Evolutionary conservation across 2,888 invertebrate genomes (phyloP).

Genomic region (Zele albiditarsus): DNA sequence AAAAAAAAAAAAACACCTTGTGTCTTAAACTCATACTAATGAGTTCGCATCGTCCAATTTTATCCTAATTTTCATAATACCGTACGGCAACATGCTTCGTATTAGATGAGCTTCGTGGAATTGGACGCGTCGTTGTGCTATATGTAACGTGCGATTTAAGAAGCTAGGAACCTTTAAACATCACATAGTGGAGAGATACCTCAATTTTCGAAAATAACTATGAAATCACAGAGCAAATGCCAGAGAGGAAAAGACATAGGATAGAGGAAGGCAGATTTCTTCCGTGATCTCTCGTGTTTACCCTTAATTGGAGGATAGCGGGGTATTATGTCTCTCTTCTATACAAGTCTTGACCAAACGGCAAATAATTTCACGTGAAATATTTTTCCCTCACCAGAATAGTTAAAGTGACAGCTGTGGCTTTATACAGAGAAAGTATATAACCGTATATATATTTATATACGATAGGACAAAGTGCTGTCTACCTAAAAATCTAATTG

Average conservation of each 20-base stretch:
- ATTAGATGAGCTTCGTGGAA: slow-evolving; percentile 49
- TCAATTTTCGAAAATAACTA: slow-evolving; percentile 57
- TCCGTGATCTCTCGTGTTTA: slow-evolving; percentile 44
- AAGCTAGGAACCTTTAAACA: slow-evolving; percentile 17
- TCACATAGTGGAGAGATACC: slow-evolving; percentile 47
- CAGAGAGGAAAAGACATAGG: neutral
- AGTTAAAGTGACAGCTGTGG: slow-evolving; percentile 37
- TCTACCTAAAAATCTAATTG: neutral
- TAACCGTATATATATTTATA: neutral
- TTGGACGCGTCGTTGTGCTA: slow-evolving; percentile 35
- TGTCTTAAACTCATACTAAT: slow-evolving; percentile 57
- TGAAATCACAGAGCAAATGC: slow-evolving; percentile 49
- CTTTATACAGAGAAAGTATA: slow-evolving; percentile 10
- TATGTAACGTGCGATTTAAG: slow-evolving; percentile 43
- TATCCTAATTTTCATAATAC: slow-evolving; percentile 61
- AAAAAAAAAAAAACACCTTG: neutral
- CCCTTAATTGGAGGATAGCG: slow-evolving; percentile 36
- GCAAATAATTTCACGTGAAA: slow-evolving; percentile 39
- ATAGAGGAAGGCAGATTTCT: neutral
- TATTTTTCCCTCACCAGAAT: neutral
- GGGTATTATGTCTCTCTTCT: slow-evolving; percentile 3
- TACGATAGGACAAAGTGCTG: slow-evolving; percentile 30
- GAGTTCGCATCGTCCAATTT: slow-evolving; percentile 53
- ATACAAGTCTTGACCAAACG: slow-evolving; percentile 14
- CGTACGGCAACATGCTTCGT: slow-evolving; percentile 43